Evolutionary conservation across 1,140 invertebrate species (phyloP), one percentile per base, ranked within the genome.

Genomic region (Aphelinus atriplicis): DNA sequence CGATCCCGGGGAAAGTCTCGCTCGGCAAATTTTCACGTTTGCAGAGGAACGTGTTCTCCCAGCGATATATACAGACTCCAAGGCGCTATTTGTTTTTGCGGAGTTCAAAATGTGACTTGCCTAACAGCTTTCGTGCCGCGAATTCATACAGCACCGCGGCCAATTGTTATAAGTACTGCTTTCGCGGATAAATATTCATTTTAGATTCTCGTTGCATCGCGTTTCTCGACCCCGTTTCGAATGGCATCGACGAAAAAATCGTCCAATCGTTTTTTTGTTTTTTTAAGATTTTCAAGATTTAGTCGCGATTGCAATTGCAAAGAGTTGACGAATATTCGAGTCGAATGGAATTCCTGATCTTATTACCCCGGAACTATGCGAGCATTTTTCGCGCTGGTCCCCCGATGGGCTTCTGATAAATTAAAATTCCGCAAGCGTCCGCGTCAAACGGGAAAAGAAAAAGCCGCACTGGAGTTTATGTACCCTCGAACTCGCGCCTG

Each of bases 381-480:
- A 26, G 45, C 67, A 60, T 75, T 75, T 75, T 75, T 75, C 61
- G 46, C n/a, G 10, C 51, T 63, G 6, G 3, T 26, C 46, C 47
- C 48, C 56, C 73, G 66, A 75, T 75, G 50, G 53, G 51, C 46
- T 51, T 50, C 66, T 53, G 56, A 60, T 68, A 75, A 71, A 75
- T 75, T 75, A 75, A 75, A 75, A 75, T 75, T 75, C 62, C 68
- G 45, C 62, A 55, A n/a, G 43, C 60, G 73, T 56, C 64, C 47
- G 46, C 67, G 73, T 75, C 73, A 64, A 64, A 46, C 68, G 48
- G n/a, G 53, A 61, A 48, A 26, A 53, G 26, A 70, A 70, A 70
- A 70, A 69, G 68, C n/a, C 48, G n/a, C 26, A 26, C 68, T 43
- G 58, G 26, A 26, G 68, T 10, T 51, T 46, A 26, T 61, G 42